Evolutionary conservation across 2,888 invertebrate species (phyloP).

Genomic region (Lithophane leautieri): DNA sequence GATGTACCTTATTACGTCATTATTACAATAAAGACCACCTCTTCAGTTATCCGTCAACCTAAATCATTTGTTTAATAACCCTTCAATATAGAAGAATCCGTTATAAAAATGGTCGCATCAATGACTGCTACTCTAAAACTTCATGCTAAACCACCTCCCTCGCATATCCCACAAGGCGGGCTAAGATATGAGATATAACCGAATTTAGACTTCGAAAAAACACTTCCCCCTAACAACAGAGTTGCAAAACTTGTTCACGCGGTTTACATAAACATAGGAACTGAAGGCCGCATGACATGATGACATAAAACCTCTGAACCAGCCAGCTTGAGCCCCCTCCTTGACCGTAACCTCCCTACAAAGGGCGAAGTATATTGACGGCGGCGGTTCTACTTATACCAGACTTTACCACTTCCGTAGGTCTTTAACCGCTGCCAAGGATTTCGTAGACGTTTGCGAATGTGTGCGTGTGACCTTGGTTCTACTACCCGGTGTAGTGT

Average conservation of each 20-base stretch:
- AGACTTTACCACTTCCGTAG: slow-evolving; percentile 84
- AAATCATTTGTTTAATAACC: slow-evolving; percentile 16
- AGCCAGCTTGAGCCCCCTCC: slow-evolving; percentile 64
- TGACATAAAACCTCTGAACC: slow-evolving; percentile 83
- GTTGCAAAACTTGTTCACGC: slow-evolving; percentile 74
- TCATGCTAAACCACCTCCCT: slow-evolving; percentile 48
- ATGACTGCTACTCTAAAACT: slow-evolving; percentile 28
- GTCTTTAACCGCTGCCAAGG: slow-evolving; percentile 86
- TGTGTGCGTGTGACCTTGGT: slow-evolving; percentile 84
- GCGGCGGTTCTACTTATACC: slow-evolving; percentile 75
- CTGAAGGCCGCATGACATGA: slow-evolving; percentile 82
- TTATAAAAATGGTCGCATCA: slow-evolving; percentile 39
- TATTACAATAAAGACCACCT: slow-evolving; percentile 1
- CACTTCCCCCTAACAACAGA: slow-evolving; percentile 70
- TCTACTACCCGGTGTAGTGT: slow-evolving; percentile 80
- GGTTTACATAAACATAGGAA: slow-evolving; percentile 82
- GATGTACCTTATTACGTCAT: background rate
- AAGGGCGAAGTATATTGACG: slow-evolving; percentile 74
- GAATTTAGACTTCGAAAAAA: slow-evolving; percentile 61
- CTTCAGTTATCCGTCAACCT: slow-evolving; percentile 2
- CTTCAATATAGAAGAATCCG: slow-evolving; percentile 10
- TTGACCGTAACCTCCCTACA: slow-evolving; percentile 55
- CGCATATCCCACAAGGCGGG: slow-evolving; percentile 45
- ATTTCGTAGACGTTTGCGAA: slow-evolving; percentile 81
- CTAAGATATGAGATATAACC: slow-evolving; percentile 40